phyloP scores from a whole-genome alignment of 2,113 vertebrate species.

The Strix aluco region DNA sequence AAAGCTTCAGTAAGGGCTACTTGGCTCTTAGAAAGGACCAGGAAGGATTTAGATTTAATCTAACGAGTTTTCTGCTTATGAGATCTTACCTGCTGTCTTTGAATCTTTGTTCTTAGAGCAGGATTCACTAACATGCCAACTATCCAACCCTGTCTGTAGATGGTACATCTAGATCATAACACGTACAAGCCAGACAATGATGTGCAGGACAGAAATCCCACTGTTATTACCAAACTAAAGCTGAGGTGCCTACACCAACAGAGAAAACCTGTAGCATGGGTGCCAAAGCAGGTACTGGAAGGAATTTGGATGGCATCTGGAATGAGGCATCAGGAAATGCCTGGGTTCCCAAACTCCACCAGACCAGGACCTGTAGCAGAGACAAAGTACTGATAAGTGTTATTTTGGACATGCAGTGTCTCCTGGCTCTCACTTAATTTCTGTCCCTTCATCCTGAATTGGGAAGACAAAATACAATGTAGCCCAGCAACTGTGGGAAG shows the following conservation, averaged over 20 bases:
- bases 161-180: not conserved
- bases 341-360: not conserved
- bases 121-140: not conserved
- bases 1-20: not conserved
- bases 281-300: not conserved
- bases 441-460: not conserved
- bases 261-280: not conserved
- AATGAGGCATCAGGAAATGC: not conserved
- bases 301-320: not conserved
- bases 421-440: not conserved
- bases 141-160: not conserved
- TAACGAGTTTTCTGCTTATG: not conserved
- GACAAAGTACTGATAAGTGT: not conserved
- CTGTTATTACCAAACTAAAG: not conserved
- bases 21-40: not conserved
- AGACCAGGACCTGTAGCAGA: not conserved
- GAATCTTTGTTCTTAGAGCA: not conserved
- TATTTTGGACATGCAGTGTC: rapidly evolving
- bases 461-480: not conserved
- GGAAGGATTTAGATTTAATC: not conserved
- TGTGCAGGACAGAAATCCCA: not conserved
- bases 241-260: not conserved
- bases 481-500: not conserved
- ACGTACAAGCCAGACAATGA: not conserved
- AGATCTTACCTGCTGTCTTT: not conserved